A percentile compares a stretch with the other conserved stretches of the same genome.
Evolutionary conservation across 1,140 invertebrate species (phyloP).

Genomic region (Rhynchophorus ferrugineus): DNA sequence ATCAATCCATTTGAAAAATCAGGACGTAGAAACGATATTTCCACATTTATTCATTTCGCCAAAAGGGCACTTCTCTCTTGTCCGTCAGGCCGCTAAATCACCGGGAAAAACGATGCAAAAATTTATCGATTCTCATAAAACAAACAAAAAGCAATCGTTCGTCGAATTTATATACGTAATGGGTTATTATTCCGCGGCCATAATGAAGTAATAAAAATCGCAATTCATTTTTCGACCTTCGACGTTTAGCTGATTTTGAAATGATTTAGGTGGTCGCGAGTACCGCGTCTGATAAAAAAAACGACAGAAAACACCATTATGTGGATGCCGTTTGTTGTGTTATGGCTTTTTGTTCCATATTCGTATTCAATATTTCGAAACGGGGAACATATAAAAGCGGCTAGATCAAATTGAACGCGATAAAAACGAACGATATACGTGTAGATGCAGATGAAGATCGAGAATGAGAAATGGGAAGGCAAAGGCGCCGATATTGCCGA

Average conservation of each 20-base stretch:
- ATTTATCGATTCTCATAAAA: slow-evolving; percentile 2
- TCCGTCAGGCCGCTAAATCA: background rate
- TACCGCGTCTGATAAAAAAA: no score
- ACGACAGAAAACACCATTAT: background rate
- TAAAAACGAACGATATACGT: no score
- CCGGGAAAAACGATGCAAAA: background rate
- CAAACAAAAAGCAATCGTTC: background rate
- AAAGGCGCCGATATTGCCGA: no score
- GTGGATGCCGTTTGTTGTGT: background rate
- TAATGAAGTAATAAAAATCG: background rate
- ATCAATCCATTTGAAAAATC: no score
- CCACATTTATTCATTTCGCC: background rate
- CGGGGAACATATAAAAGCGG: background rate
- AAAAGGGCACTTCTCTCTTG: background rate
- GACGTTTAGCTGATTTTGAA: slow-evolving; percentile 9
- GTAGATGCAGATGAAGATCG: no score
- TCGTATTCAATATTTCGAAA: slow-evolving; percentile 5
- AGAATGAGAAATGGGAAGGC: no score
- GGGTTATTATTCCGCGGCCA: background rate
- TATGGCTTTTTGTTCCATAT: slow-evolving; percentile 2
- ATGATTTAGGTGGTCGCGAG: slow-evolving; percentile 13
- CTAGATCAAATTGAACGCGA: background rate
- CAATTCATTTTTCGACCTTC: slow-evolving; percentile 4
- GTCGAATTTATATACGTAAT: background rate
- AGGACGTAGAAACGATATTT: no score